Conservation (phyloP, 2,888 invertebrate genomes). For the Autographa gamma region DNA sequence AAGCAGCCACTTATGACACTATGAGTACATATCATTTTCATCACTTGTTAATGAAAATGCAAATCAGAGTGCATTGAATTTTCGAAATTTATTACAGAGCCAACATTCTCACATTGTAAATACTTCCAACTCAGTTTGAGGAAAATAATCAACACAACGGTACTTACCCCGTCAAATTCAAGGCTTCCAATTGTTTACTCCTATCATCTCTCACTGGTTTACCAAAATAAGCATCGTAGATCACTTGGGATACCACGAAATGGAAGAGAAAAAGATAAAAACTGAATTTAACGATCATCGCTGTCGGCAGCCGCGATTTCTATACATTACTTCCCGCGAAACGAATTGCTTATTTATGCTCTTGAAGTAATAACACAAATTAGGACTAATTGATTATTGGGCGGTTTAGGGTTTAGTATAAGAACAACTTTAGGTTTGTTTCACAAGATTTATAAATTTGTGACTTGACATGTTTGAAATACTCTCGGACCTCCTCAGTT, state of each 20-base stretch:
- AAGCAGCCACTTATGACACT: no score
- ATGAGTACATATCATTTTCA: no score
- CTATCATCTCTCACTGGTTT: slow-evolving; percentile 36
- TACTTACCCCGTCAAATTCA: slow-evolving; percentile 34
- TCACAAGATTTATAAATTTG: neutral
- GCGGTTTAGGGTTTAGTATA: neutral
- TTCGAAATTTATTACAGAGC: neutral
- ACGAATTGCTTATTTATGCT: slow-evolving; percentile 28
- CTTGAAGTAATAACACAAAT: slow-evolving; percentile 2
- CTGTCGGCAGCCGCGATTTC: slow-evolving; percentile 8
- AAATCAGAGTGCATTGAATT: no score
- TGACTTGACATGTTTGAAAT: no score
- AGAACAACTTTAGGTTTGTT: neutral
- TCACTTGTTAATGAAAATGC: neutral
- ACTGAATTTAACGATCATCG: slow-evolving; percentile 33
- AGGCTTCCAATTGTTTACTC: slow-evolving; percentile 18
- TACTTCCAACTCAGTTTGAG: neutral
- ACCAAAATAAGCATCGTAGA: slow-evolving; percentile 43
- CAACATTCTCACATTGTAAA: neutral
- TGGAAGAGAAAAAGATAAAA: slow-evolving; percentile 19
- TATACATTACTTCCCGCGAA: slow-evolving; percentile 6
- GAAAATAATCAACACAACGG: neutral
- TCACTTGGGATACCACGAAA: slow-evolving; percentile 38
- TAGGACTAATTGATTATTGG: slow-evolving; percentile 8
- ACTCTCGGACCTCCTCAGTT: no score